Percentiles rank a stretch among this genome's conserved stretches.
Conservation (phyloP, 2,113 vertebrate species). For the Orientallactaga bullata region DNA sequence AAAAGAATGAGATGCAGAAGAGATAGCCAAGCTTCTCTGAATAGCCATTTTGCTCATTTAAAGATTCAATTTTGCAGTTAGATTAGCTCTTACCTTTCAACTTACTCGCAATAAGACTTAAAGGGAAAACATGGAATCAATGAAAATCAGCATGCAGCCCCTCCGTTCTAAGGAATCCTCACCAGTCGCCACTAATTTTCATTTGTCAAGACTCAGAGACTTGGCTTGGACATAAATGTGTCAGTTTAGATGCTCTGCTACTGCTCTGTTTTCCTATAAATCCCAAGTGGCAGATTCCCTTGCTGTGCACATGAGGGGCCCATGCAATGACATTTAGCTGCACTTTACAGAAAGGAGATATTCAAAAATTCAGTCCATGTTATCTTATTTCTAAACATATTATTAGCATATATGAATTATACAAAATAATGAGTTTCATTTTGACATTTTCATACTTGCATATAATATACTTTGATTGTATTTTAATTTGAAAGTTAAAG, state of each 20-base stretch:
- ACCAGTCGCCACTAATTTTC: constrained; percentile 14
- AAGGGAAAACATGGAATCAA: constrained; percentile 24
- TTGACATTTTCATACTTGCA: background rate
- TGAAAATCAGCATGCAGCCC: constrained; percentile 22
- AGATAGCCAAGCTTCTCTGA: constrained; percentile 50
- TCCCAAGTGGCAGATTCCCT: background rate
- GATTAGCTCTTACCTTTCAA: constrained; percentile 49
- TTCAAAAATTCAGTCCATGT: constrained; percentile 18
- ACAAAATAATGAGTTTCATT: background rate
- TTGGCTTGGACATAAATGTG: background rate
- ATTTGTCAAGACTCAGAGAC: constrained; percentile 25
- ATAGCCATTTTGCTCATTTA: constrained; percentile 47
- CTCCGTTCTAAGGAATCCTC: background rate
- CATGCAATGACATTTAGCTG: background rate
- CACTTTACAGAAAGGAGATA: background rate
- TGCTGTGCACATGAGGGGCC: background rate
- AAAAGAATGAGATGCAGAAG: constrained; percentile 8
- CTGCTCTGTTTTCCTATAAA: constrained; percentile 33
- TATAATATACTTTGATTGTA: background rate
- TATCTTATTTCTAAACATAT: background rate
- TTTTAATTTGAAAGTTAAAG: background rate
- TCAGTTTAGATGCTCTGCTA: background rate
- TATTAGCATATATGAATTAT: background rate
- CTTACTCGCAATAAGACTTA: constrained; percentile 27
- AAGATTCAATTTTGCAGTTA: constrained; percentile 60